These are phyloP conservation scores for Aphelinus atriplicis DNA, from an alignment of 1,140 invertebrate species.

Conservation along the genomic window DNA sequence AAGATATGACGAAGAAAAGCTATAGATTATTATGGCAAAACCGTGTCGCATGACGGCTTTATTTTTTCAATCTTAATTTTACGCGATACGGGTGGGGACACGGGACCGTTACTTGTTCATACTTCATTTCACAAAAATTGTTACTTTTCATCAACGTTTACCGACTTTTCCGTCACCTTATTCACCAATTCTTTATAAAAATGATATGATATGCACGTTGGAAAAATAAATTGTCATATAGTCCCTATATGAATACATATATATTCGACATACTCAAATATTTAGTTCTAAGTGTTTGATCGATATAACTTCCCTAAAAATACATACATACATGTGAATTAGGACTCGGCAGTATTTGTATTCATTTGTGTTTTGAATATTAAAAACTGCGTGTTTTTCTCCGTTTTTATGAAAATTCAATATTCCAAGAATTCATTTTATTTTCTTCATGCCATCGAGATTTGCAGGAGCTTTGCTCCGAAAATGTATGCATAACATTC, in stretches of 20 bases:
- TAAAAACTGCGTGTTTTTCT: slow-evolving; percentile 17
- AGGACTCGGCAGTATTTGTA: slow-evolving; percentile 41
- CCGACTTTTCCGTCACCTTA: neutral
- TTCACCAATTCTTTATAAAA: slow-evolving; percentile 60
- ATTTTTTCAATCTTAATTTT: slow-evolving; percentile 20
- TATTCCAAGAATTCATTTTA: slow-evolving; percentile 22
- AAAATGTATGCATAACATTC: neutral
- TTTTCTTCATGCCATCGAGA: slow-evolving; percentile 13
- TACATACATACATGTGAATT: slow-evolving; percentile 48
- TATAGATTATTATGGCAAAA: slow-evolving; percentile 8
- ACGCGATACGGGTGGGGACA: slow-evolving; percentile 26
- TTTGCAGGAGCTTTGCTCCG: slow-evolving; percentile 1
- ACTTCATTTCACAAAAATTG: slow-evolving; percentile 7
- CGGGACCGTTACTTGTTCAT: neutral
- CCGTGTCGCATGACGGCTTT: neutral
- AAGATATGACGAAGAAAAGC: slow-evolving; percentile 24
- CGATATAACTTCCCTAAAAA: slow-evolving; percentile 48
- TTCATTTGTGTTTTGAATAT: slow-evolving; percentile 32
- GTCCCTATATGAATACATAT: slow-evolving; percentile 62
- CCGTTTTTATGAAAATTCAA: slow-evolving; percentile 15
- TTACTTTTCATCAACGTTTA: neutral
- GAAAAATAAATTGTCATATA: slow-evolving; percentile 67
- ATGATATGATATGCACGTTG: slow-evolving; percentile 68
- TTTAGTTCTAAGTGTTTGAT: slow-evolving; percentile 53
- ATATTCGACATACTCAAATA: slow-evolving; percentile 60